Conservation (phyloP, 2,888 invertebrate genomes). For the Eubasilissa splendida region DNA sequence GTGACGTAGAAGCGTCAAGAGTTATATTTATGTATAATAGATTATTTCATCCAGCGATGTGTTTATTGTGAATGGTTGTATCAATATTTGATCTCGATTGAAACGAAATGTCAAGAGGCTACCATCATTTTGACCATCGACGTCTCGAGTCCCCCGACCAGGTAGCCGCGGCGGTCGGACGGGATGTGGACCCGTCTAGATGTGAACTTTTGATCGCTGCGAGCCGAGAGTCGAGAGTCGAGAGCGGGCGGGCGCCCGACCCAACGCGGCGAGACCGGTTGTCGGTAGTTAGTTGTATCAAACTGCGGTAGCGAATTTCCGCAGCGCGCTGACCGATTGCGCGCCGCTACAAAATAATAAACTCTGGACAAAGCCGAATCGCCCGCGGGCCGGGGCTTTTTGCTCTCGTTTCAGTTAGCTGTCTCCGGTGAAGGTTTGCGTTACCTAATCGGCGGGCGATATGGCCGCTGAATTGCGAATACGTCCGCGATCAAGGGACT, state of each 20-base stretch:
- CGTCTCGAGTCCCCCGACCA: too few species aligned
- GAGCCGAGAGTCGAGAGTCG: neutral
- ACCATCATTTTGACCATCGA: too few species aligned
- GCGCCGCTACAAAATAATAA: slow-evolving; percentile 19
- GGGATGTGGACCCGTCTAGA: too few species aligned
- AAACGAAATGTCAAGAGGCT: too few species aligned
- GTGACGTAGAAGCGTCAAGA: too few species aligned
- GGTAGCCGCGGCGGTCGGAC: too few species aligned
- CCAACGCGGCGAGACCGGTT: neutral
- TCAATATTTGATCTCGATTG: too few species aligned
- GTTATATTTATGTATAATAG: too few species aligned
- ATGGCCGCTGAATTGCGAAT: slow-evolving; percentile 4
- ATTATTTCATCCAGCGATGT: too few species aligned
- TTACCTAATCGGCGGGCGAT: slow-evolving; percentile 26
- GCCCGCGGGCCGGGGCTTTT: neutral
- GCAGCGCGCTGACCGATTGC: slow-evolving; percentile 43
- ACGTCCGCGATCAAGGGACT: neutral
- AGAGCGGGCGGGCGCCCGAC: slow-evolving; percentile 1
- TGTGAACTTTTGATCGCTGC: too few species aligned
- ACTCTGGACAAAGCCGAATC: slow-evolving; percentile 22
- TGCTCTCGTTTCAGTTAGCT: slow-evolving; percentile 17
- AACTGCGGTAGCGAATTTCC: slow-evolving; percentile 46
- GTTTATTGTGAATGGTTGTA: too few species aligned
- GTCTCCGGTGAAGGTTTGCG: slow-evolving; percentile 1
- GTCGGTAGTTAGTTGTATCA: slow-evolving; percentile 10